A percentile compares a stretch with the other conserved stretches of the same genome.
phyloP scores from a whole-genome alignment of 2,113 vertebrate species.

The Colinus virginianus region DNA sequence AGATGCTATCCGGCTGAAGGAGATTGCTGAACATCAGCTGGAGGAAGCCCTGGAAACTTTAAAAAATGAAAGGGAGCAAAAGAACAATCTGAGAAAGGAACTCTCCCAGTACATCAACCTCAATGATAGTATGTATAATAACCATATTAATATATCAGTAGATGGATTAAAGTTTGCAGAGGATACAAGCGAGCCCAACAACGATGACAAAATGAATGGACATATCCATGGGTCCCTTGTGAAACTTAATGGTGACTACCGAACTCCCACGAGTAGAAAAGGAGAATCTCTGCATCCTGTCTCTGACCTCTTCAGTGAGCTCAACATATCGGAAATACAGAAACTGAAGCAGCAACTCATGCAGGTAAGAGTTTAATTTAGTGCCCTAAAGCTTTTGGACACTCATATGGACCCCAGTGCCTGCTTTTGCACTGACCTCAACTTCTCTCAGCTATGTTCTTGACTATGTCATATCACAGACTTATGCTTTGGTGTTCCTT shows the following conservation, averaged over 20 bases:
- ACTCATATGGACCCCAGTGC: accelerated
- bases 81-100: conserved; percentile 95
- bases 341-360: conserved; percentile 97
- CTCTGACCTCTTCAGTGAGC: conserved; percentile 97
- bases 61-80: conserved; percentile 95
- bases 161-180: conserved; percentile 92
- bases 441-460: not conserved
- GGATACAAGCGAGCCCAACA: conserved; percentile 83
- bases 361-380: conserved; percentile 83
- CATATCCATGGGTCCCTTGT: conserved; percentile 80
- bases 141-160: conserved; percentile 91
- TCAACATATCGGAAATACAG: conserved; percentile 98
- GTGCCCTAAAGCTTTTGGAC: not conserved
- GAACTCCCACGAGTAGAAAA: conserved; percentile 81
- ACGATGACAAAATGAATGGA: conserved; percentile 89
- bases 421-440: not conserved
- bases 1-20: conserved; percentile 93
- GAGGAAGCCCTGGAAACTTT: conserved; percentile 95
- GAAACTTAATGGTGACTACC: conserved; percentile 89
- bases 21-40: conserved; percentile 93
- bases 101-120: conserved; percentile 93
- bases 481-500: not conserved
- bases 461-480: accelerated
- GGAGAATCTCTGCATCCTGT: conserved; percentile 89
- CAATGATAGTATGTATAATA: conserved; percentile 90